Conservation (phyloP, 2,113 vertebrate species). For the Corythaixoides concolor region DNA sequence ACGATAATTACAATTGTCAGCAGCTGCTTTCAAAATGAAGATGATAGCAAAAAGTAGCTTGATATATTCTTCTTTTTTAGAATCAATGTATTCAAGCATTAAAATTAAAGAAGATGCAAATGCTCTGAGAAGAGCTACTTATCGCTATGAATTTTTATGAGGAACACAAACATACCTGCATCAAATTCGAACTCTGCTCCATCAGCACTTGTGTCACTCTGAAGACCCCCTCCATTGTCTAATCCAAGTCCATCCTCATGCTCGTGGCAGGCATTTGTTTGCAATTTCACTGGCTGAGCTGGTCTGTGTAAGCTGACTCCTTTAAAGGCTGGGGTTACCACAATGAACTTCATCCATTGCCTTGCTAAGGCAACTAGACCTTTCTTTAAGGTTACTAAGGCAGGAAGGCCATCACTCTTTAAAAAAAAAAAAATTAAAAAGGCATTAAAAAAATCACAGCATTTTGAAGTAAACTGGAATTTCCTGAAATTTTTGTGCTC, state of each 20-base stretch:
- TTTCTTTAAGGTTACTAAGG: slow-evolving; percentile 96
- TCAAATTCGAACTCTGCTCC: slow-evolving; percentile 98
- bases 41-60: background rate
- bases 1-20: background rate
- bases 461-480: background rate
- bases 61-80: too few species aligned
- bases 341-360: slow-evolving; percentile 99
- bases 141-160: background rate
- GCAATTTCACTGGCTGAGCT: slow-evolving; percentile 83
- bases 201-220: slow-evolving; percentile 96
- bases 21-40: background rate
- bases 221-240: slow-evolving; percentile 87
- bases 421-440: background rate
- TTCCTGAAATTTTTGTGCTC: background rate
- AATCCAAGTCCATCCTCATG: slow-evolving; percentile 80
- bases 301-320: slow-evolving; percentile 90
- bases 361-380: slow-evolving; percentile 94
- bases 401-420: slow-evolving; percentile 94
- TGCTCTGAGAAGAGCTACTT: background rate
- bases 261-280: slow-evolving; percentile 66
- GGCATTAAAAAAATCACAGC: background rate
- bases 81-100: background rate
- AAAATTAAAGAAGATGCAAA: background rate
- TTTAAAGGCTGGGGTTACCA: slow-evolving; percentile 96
- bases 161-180: slow-evolving; percentile 80